A percentile compares a stretch with the other conserved stretches of the same genome.
These are phyloP conservation scores for Desoria tigrina DNA, from an alignment of 2,888 invertebrate species.

Conservation along the genomic window DNA sequence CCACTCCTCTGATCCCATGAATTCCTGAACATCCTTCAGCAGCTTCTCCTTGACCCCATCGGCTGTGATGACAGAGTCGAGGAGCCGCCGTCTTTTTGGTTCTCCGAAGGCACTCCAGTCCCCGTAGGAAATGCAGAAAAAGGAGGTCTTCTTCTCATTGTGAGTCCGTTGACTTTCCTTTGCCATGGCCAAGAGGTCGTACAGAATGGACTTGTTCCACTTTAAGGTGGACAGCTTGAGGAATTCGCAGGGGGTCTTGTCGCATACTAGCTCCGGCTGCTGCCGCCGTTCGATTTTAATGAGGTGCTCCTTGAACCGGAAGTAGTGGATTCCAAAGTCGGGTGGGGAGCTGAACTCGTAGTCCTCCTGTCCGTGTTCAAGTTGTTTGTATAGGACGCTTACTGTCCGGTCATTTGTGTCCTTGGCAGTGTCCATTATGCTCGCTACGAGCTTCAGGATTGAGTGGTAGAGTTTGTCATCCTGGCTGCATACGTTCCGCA, in stretches of 20 bases:
- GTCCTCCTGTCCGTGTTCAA: constrained; percentile 9
- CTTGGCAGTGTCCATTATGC: too few relatives aligned
- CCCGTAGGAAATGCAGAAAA: constrained; percentile 70
- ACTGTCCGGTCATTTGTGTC: too few relatives aligned
- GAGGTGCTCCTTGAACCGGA: constrained; percentile 77
- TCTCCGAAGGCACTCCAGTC: constrained; percentile 97
- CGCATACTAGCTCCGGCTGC: constrained; percentile 76
- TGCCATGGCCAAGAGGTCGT: constrained; percentile 60
- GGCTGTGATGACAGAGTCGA: constrained; percentile 84
- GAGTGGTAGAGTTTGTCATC: too few relatives aligned
- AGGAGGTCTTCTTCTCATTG: constrained; percentile 86
- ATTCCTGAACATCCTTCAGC: constrained; percentile 81
- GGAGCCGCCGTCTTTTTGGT: constrained; percentile 78
- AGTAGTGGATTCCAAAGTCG: constrained; percentile 10
- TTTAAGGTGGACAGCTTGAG: constrained; percentile 90
- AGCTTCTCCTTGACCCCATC: constrained; percentile 75
- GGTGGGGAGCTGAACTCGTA: constrained; percentile 13
- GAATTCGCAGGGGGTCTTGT: constrained; percentile 92
- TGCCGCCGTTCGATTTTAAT: constrained; percentile 86
- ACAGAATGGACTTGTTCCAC: constrained; percentile 66
- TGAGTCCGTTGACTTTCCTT: constrained; percentile 78
- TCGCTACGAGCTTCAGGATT: too few relatives aligned
- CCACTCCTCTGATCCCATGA: constrained; percentile 86
- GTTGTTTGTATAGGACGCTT: too few relatives aligned
- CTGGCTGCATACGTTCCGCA: too few relatives aligned